phyloP scores from a whole-genome alignment of 2,888 invertebrate genomes.

The Thereva unica region DNA sequence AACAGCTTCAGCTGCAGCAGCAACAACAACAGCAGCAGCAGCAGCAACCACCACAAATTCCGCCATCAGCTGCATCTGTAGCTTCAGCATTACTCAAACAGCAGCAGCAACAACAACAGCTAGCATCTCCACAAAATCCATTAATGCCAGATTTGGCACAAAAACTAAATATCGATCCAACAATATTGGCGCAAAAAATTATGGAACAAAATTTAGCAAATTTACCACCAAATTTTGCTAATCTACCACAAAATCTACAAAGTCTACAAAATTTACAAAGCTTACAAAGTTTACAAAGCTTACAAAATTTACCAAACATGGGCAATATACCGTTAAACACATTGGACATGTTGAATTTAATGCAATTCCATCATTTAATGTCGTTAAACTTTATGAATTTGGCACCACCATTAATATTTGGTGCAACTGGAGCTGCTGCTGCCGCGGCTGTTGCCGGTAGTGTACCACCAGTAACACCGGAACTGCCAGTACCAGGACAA shows the following conservation, averaged over 20 bases:
- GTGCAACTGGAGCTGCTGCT: slow-evolving; percentile 50
- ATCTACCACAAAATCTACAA: slow-evolving; percentile 46
- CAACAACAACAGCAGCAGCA: slow-evolving; percentile 49
- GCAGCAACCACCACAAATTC: slow-evolving; percentile 51
- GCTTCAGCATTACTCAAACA: slow-evolving; percentile 48
- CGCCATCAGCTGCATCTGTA: slow-evolving; percentile 50
- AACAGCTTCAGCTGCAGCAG: neutral
- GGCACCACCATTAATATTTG: slow-evolving; percentile 73
- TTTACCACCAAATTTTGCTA: slow-evolving; percentile 45
- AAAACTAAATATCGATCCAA: slow-evolving; percentile 46
- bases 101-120: slow-evolving; percentile 55
- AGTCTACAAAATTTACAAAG: slow-evolving; percentile 49
- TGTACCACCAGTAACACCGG: slow-evolving; percentile 64
- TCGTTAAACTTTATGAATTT: slow-evolving; percentile 92
- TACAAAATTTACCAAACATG: slow-evolving; percentile 52
- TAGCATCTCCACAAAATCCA: slow-evolving; percentile 60
- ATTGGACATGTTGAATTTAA: slow-evolving; percentile 81
- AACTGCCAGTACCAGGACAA: slow-evolving; percentile 35
- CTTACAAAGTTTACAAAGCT: slow-evolving; percentile 53
- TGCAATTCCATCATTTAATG: slow-evolving; percentile 90
- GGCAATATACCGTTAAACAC: slow-evolving; percentile 75
- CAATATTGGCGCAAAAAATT: slow-evolving; percentile 47
- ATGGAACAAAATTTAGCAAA: slow-evolving; percentile 48
- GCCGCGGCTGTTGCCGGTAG: slow-evolving; percentile 58
- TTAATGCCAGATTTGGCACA: slow-evolving; percentile 44